These are phyloP conservation scores for Carposina sasakii DNA, from an alignment of 1,140 invertebrate species.

Conservation along the genomic window DNA sequence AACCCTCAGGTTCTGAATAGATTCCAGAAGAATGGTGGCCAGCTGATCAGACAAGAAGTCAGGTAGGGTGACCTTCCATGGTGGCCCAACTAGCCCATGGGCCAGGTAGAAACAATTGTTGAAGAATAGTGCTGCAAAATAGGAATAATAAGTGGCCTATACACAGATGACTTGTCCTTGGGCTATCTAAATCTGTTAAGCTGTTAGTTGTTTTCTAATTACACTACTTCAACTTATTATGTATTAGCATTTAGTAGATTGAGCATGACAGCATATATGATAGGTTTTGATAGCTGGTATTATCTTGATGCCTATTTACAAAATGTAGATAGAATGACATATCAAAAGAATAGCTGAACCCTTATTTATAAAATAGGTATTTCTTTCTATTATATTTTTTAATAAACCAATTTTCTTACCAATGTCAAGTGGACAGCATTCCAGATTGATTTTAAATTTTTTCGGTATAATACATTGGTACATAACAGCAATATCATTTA, in stretches of 20 bases:
- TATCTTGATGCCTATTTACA: too few species aligned
- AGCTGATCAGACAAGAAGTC: slow-evolving; percentile 38
- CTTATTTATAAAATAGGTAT: too few species aligned
- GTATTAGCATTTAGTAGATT: too few species aligned
- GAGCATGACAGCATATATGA: too few species aligned
- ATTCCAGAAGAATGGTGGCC: slow-evolving; percentile 46
- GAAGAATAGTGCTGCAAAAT: slow-evolving; percentile 63
- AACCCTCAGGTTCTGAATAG: slow-evolving; percentile 56
- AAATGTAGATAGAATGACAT: too few species aligned
- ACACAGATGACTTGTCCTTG: too few species aligned
- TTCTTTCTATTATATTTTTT: slow-evolving; percentile 9
- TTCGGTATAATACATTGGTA: slow-evolving; percentile 60
- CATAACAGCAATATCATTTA: slow-evolving; percentile 63
- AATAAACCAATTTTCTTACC: slow-evolving; percentile 36
- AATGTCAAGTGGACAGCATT: slow-evolving; percentile 60
- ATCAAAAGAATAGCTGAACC: too few species aligned
- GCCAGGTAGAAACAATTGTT: slow-evolving; percentile 70
- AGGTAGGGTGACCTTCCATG: slow-evolving; percentile 53
- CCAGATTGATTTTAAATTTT: slow-evolving; percentile 59
- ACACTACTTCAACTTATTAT: too few species aligned
- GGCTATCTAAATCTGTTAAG: too few species aligned
- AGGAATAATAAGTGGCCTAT: slow-evolving; percentile 13
- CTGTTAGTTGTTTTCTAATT: too few species aligned
- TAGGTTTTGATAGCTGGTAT: too few species aligned
- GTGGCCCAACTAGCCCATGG: slow-evolving; percentile 59